phyloP scores from a whole-genome alignment of 2,888 invertebrate genomes.

The Bruchidius siliquastri region DNA sequence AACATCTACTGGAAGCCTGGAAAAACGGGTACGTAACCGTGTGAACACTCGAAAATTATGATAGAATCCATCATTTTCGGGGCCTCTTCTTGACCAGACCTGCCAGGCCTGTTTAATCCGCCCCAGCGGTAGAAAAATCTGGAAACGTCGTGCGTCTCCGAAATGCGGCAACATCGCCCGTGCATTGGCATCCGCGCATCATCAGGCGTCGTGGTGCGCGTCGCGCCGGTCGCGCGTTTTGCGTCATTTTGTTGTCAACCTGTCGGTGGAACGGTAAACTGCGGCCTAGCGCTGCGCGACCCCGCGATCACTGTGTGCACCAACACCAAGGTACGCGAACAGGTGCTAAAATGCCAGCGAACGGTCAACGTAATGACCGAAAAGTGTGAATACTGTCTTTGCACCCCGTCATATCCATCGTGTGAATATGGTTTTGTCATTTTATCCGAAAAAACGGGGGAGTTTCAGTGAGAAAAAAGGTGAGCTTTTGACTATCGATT shows the following conservation, averaged over 20 bases:
- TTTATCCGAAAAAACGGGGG: not conserved
- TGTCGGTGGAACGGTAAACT: not conserved
- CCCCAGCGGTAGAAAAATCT: too few species aligned
- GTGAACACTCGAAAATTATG: too few species aligned
- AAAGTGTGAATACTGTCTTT: not conserved
- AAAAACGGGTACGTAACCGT: too few species aligned
- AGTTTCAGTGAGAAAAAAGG: not conserved
- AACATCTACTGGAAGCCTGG: too few species aligned
- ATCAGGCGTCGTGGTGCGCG: not conserved
- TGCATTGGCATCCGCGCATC: too few species aligned
- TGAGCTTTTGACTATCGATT: not conserved
- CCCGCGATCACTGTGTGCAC: not conserved
- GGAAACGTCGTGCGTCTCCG: too few species aligned
- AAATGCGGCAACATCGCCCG: too few species aligned
- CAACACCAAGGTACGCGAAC: not conserved
- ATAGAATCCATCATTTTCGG: too few species aligned
- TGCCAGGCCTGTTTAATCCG: too few species aligned
- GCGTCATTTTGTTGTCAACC: not conserved
- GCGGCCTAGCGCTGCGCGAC: not conserved
- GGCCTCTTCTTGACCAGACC: too few species aligned
- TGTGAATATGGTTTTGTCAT: not conserved
- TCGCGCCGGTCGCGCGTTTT: not conserved
- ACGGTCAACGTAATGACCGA: not conserved
- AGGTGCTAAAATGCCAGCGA: not conserved
- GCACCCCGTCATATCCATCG: not conserved